Evolutionary conservation across 2,113 vertebrate genomes (phyloP).

Genomic region (Pao palembangensis): DNA sequence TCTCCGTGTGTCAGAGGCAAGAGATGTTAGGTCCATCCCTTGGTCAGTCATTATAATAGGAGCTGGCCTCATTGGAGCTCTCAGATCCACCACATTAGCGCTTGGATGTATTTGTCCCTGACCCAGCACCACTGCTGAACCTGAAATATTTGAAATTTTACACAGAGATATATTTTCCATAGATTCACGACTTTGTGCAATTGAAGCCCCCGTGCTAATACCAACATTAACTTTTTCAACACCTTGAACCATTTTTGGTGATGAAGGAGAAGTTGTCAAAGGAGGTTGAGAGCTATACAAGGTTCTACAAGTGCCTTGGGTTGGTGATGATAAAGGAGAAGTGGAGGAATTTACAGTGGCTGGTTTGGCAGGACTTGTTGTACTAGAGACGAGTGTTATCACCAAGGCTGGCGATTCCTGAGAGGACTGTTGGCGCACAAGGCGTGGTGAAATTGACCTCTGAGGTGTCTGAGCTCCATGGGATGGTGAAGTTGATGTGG

Average conservation of each 20-base stretch:
- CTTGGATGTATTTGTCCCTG: conserved; percentile 78
- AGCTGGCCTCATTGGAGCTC: conserved; percentile 83
- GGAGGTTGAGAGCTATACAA: conserved; percentile 77
- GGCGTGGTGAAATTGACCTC: conserved; percentile 75
- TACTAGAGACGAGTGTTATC: conserved; percentile 83
- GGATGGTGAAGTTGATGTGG: conserved; percentile 74
- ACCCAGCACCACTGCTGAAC: conserved; percentile 81
- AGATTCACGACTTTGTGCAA: conserved; percentile 79
- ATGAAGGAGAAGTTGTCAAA: conserved; percentile 68
- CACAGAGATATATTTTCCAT: conserved; percentile 88
- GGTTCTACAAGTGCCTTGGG: conserved; percentile 76
- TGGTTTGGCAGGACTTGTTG: conserved; percentile 82
- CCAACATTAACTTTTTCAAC: conserved; percentile 73
- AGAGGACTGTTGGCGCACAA: conserved; percentile 85
- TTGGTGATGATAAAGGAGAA: conserved; percentile 87
- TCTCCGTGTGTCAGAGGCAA: conserved; percentile 88
- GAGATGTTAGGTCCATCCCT: conserved; percentile 95
- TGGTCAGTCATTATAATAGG: conserved; percentile 98
- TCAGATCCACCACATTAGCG: conserved; percentile 85
- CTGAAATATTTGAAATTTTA: conserved; percentile 86
- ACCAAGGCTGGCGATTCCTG: conserved; percentile 87
- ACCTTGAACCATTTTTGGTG: conserved; percentile 69
- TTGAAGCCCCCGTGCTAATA: conserved; percentile 68
- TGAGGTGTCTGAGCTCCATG: conserved; percentile 84
- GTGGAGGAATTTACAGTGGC: conserved; percentile 82